Percentiles rank a stretch among this genome's conserved stretches.
phyloP scores from a whole-genome alignment of 2,113 vertebrate genomes.

The Salvelinus namaycush region DNA sequence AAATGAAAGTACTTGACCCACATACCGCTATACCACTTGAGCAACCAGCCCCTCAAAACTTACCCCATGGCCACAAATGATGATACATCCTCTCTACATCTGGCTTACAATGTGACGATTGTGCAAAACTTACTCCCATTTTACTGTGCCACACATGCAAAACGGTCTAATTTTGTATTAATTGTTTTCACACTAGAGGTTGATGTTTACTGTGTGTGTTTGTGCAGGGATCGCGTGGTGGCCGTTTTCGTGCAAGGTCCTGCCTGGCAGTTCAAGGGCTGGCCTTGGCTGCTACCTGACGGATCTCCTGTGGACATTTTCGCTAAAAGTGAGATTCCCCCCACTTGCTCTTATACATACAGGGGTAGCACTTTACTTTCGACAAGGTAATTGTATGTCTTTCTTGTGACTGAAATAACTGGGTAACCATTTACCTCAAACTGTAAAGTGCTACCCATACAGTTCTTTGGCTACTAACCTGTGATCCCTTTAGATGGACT shows the following conservation, averaged over 20 bases:
- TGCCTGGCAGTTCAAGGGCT: conserved; percentile 99
- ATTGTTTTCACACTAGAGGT: neutral
- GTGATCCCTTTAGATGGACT: neutral
- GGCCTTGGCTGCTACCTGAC: conserved; percentile 96
- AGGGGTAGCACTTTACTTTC: no score
- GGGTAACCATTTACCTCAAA: neutral
- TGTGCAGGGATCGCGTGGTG: conserved; percentile 92
- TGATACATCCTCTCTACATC: no score
- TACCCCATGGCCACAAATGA: no score
- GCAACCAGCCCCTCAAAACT: no score
- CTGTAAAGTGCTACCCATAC: no score
- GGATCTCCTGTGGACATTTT: conserved; percentile 98
- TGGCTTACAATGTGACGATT: no score
- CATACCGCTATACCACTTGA: no score
- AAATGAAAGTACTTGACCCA: no score
- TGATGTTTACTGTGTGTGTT: neutral
- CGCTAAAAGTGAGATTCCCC: conserved; percentile 89
- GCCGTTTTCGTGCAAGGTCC: conserved; percentile 97
- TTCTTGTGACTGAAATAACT: no score
- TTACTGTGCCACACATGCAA: no score
- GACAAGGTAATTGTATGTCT: neutral
- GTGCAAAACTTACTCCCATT: no score
- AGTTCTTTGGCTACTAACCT: neutral
- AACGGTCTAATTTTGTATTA: no score
- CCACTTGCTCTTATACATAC: neutral